phyloP scores from a whole-genome alignment of 53 echinoderm and acorn worm species.

The Crossaster papposus region DNA sequence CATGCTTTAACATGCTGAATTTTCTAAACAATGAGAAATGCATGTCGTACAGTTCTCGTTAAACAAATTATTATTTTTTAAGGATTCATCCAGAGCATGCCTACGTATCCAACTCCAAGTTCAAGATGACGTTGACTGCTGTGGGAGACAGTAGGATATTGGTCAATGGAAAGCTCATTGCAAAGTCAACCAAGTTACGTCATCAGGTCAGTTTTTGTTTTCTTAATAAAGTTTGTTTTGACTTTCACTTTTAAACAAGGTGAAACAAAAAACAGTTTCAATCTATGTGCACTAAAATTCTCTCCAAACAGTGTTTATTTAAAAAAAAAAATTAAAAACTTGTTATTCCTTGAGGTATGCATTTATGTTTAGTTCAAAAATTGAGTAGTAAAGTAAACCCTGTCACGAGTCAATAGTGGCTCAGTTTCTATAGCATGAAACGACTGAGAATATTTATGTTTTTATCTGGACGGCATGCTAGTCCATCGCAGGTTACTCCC shows the following conservation, averaged over 20 bases:
- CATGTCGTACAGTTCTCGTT: not conserved
- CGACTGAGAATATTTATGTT: too few species aligned
- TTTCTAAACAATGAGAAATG: too few species aligned
- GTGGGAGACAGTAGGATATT: constrained; percentile 11
- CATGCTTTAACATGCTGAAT: too few species aligned
- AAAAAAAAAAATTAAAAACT: too few species aligned
- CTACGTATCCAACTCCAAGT: not conserved
- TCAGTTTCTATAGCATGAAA: too few species aligned
- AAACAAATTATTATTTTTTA: not conserved
- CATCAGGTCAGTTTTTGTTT: constrained; percentile 30
- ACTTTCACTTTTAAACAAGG: not conserved
- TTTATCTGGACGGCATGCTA: too few species aligned
- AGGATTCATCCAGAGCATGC: constrained; percentile 30
- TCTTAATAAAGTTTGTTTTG: not conserved
- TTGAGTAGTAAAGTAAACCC: too few species aligned
- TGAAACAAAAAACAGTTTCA: not conserved
- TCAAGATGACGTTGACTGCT: constrained; percentile 15
- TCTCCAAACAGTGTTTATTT: too few species aligned
- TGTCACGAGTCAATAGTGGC: too few species aligned
- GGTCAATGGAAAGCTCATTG: constrained; percentile 24
- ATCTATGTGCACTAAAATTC: not conserved
- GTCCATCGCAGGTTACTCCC: too few species aligned
- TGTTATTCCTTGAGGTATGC: too few species aligned
- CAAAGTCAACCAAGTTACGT: constrained; percentile 2
- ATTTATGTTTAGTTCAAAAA: too few species aligned